Evolutionary conservation across 2,888 invertebrate genomes (phyloP).

Genomic region (Oscheius onirici): DNA sequence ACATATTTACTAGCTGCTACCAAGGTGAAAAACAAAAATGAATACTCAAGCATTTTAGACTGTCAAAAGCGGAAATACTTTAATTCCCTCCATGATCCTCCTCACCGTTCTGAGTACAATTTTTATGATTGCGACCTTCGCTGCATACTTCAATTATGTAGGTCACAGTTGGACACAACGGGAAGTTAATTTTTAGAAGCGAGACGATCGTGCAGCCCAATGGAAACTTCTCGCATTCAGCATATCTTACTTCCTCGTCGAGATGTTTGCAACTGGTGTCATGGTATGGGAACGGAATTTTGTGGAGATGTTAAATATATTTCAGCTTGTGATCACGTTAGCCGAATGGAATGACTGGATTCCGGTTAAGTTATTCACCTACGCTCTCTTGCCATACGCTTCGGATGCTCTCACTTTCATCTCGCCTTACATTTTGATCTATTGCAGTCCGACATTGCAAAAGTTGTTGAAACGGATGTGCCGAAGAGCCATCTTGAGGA

Average conservation of each 20-base stretch:
- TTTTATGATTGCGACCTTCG: background rate
- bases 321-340: background rate
- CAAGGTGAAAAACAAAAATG: background rate
- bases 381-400: background rate
- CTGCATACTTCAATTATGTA: background rate
- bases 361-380: background rate
- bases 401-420: slow-evolving; percentile 7
- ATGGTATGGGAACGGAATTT: background rate
- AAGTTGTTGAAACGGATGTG: background rate
- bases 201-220: background rate
- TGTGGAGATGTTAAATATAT: background rate
- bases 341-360: background rate
- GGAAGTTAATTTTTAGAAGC: background rate
- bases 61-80: background rate
- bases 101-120: background rate
- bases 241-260: background rate
- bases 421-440: slow-evolving; percentile 7
- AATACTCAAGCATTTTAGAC: background rate
- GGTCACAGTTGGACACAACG: background rate
- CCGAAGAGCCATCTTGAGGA: no score
- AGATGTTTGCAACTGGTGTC: background rate
- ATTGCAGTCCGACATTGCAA: background rate
- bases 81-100: background rate
- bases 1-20: background rate
- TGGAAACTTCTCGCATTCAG: background rate